phyloP scores from a whole-genome alignment of 64 coral and sea anemone species.

The Hydrozoanthus tunicans region DNA sequence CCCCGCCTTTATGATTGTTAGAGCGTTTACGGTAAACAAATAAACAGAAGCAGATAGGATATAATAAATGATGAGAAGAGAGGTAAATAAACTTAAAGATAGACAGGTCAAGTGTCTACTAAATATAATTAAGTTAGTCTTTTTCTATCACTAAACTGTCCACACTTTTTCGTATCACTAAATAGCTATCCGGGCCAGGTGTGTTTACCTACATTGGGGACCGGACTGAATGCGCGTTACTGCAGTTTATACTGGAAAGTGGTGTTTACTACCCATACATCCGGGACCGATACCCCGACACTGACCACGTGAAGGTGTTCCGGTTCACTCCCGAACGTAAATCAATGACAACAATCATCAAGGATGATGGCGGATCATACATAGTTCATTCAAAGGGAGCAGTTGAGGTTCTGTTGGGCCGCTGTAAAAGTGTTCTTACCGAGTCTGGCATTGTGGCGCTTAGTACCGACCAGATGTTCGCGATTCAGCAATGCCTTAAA shows the following conservation, averaged over 20 bases:
- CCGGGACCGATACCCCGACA: slow-evolving; percentile 77
- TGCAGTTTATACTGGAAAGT: slow-evolving; percentile 78
- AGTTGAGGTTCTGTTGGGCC: slow-evolving; percentile 58
- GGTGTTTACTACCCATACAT: slow-evolving; percentile 79
- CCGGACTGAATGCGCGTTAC: slow-evolving; percentile 73
- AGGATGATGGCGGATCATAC: slow-evolving; percentile 50
- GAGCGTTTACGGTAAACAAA: neutral
- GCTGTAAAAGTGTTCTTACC: slow-evolving; percentile 33
- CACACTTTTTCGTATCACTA: neutral
- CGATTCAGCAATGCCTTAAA: neutral
- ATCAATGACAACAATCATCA: slow-evolving; percentile 81
- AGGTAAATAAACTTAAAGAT: neutral
- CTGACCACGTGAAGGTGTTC: slow-evolving; percentile 67
- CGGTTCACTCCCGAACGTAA: slow-evolving; percentile 69
- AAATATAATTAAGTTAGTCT: neutral
- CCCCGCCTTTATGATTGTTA: neutral
- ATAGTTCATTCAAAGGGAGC: slow-evolving; percentile 81
- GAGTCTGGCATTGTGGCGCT: slow-evolving; percentile 27
- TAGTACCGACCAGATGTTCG: neutral
- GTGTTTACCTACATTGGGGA: slow-evolving; percentile 56
- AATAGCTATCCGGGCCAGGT: slow-evolving; percentile 59
- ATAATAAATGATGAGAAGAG: neutral
- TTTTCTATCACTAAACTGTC: too few species aligned
- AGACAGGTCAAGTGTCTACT: neutral
- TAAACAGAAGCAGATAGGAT: neutral